These are phyloP conservation scores for Cossypha dichroa DNA, from an alignment of 2,797 vertebrate genomes.

Conservation along the genomic window DNA sequence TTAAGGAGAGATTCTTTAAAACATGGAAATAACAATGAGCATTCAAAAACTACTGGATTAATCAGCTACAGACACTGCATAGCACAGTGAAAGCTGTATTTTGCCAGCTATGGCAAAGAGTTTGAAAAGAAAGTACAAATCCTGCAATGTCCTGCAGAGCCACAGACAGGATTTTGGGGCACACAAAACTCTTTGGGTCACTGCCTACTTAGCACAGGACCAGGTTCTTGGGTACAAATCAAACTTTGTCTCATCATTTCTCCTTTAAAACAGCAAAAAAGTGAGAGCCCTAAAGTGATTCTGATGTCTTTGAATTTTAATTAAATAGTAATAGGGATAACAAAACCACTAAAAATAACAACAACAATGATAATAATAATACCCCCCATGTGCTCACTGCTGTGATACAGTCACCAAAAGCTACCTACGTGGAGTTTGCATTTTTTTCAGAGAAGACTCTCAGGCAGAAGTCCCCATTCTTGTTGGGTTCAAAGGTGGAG, in stretches of 20 bases:
- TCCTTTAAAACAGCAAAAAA: background rate
- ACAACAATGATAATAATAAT: background rate
- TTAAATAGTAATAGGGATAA: background rate
- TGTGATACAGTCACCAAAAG: background rate
- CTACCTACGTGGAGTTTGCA: slow-evolving; percentile 79
- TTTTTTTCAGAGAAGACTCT: slow-evolving; percentile 87
- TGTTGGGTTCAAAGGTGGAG: slow-evolving; percentile 86
- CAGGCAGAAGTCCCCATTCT: slow-evolving; percentile 85
- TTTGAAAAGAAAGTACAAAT: background rate
- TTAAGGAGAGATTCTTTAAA: background rate
- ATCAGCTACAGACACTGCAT: background rate
- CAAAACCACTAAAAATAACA: background rate
- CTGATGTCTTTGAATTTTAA: background rate
- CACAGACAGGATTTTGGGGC: background rate
- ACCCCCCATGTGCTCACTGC: fast-evolving
- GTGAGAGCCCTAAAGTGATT: background rate
- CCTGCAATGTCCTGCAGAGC: background rate
- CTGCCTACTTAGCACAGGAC: background rate
- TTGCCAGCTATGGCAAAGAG: background rate
- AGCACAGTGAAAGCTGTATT: background rate
- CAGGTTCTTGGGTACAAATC: background rate
- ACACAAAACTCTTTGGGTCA: background rate
- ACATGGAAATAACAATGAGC: background rate
- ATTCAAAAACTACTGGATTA: background rate
- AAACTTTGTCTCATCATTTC: background rate